These are phyloP conservation scores for Gisinianus flammeolus DNA, from an alignment of 2,888 invertebrate genomes.

Conservation along the genomic window DNA sequence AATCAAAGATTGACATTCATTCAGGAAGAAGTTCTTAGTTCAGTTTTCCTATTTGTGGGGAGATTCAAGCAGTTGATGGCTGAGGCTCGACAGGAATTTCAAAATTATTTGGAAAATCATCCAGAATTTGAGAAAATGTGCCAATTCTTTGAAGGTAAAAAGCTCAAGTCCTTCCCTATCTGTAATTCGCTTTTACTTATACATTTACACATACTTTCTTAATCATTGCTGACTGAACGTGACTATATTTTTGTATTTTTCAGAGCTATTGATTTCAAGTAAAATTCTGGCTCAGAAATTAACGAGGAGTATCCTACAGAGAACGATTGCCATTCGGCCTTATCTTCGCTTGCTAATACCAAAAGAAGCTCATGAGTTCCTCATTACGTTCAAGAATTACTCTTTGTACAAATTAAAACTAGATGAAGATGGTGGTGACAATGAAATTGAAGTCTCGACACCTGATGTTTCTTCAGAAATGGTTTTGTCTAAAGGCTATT, in stretches of 20 bases:
- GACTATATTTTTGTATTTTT: neutral
- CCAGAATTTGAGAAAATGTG: neutral
- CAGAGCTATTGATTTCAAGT: neutral
- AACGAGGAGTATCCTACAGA: neutral
- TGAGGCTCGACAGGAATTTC: neutral
- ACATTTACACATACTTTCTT: neutral
- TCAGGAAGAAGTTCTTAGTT: neutral
- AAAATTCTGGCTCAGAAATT: neutral
- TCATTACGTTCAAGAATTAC: slow-evolving; percentile 19
- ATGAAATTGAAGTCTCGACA: neutral
- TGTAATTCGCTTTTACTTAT: neutral
- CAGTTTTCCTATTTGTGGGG: neutral
- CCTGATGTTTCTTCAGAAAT: neutral
- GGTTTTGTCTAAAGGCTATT: slow-evolving; percentile 22
- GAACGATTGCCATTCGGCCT: slow-evolving; percentile 15
- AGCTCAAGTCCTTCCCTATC: neutral
- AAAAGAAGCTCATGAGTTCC: slow-evolving; percentile 38
- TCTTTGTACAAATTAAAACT: slow-evolving; percentile 14
- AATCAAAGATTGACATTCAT: neutral
- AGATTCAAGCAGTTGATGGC: neutral
- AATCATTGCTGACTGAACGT: neutral
- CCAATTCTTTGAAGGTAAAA: neutral
- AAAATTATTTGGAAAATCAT: neutral
- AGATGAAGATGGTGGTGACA: neutral
- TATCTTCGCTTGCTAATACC: slow-evolving; percentile 17